Percentiles rank a stretch among this genome's conserved stretches.
Conservation (phyloP, 2,797 vertebrate species). For the Dromococcyx pavoninus region DNA sequence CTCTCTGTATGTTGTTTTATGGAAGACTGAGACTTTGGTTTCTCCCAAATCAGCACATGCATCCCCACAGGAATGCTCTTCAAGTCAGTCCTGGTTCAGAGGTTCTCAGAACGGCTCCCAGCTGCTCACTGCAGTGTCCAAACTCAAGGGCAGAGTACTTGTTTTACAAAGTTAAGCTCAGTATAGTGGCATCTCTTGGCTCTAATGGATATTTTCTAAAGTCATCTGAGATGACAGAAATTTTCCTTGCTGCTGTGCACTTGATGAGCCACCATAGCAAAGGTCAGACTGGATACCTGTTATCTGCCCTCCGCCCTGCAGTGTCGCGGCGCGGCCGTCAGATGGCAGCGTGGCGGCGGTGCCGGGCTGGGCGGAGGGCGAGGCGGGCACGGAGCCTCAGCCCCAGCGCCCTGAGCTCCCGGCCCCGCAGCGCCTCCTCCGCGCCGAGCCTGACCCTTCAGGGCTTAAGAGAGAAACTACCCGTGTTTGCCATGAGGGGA, state of each 20-base stretch:
- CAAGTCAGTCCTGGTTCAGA: not conserved
- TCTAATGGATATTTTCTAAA: not conserved
- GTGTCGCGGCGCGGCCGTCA: not conserved
- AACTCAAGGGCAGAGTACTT: not conserved
- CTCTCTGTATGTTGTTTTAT: not conserved
- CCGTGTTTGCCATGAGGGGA: fast-evolving
- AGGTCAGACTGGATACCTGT: not conserved
- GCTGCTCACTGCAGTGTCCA: not conserved
- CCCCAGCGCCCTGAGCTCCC: too few relatives aligned
- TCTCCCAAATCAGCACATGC: fast-evolving
- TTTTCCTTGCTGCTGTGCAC: not conserved
- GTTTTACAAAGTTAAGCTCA: not conserved
- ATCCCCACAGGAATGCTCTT: not conserved
- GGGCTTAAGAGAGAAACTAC: fast-evolving
- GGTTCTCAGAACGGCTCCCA: not conserved
- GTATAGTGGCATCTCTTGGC: not conserved
- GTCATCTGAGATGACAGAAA: not conserved
- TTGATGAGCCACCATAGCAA: not conserved
- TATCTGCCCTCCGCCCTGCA: not conserved
- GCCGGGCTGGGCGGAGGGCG: not conserved
- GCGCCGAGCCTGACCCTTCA: fast-evolving
- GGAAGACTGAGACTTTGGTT: not conserved
- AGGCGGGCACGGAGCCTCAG: not conserved
- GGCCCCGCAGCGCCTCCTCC: too few relatives aligned
- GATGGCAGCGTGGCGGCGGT: not conserved